A percentile compares a stretch with the other conserved stretches of the same genome.
Evolutionary conservation across 2,113 vertebrate species (phyloP).

Genomic region (Brienomyrus brachyistius): DNA sequence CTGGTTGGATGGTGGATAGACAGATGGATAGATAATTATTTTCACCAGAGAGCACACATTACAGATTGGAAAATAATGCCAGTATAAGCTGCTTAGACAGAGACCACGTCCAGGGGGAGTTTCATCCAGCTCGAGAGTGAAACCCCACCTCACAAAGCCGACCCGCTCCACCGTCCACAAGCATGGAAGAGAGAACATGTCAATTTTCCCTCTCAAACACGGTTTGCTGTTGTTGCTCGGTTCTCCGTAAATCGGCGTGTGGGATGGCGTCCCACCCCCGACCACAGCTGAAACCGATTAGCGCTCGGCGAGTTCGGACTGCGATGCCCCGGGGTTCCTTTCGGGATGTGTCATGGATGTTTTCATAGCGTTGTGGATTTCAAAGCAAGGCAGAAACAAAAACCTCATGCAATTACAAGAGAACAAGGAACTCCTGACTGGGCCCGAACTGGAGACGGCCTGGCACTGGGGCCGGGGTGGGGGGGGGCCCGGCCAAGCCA

Average conservation of each 20-base stretch:
- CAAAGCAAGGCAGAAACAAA: conserved; percentile 16
- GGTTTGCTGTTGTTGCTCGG: neutral
- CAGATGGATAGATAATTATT: neutral
- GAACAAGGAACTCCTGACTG: conserved; percentile 6
- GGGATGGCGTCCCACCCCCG: neutral
- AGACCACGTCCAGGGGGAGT: neutral
- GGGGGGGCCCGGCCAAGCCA: neutral
- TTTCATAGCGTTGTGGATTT: conserved; percentile 22
- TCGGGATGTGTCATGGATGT: conserved; percentile 27
- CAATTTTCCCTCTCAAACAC: neutral
- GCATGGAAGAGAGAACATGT: neutral
- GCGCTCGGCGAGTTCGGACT: neutral
- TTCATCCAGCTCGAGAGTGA: neutral
- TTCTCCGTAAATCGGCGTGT: neutral
- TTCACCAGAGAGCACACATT: neutral
- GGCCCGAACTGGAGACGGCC: neutral
- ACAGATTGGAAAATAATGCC: neutral
- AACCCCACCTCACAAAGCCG: neutral
- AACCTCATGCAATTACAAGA: conserved; percentile 18
- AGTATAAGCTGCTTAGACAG: neutral
- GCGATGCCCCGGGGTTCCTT: conserved; percentile 21
- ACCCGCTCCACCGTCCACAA: neutral
- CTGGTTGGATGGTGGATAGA: neutral
- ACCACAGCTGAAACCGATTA: conserved; percentile 25
- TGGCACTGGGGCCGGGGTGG: neutral